phyloP scores from a whole-genome alignment of 2,797 vertebrate genomes.

The Agapornis canus region DNA sequence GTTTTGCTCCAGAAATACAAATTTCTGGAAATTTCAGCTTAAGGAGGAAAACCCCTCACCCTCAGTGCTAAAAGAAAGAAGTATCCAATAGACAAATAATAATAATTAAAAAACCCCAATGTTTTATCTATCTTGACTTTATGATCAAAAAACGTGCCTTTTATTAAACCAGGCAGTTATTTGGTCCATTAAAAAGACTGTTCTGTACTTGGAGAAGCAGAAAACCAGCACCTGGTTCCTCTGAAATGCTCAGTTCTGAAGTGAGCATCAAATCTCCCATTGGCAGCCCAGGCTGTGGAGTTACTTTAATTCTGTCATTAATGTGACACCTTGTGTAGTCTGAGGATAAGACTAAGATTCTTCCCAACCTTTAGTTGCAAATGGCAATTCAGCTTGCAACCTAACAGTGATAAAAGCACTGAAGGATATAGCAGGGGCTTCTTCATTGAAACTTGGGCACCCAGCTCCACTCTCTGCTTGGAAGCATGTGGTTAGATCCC shows the following conservation, averaged over 20 bases:
- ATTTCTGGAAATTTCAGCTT: not conserved
- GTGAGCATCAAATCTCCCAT: not conserved
- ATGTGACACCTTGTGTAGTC: not conserved
- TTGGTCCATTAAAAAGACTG: not conserved
- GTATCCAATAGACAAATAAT: not conserved
- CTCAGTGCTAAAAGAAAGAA: not conserved
- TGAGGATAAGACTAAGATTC: not conserved
- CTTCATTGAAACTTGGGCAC: not conserved
- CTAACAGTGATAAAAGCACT: not conserved
- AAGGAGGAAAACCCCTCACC: not conserved
- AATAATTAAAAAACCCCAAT: accelerated
- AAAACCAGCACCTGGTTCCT: not conserved
- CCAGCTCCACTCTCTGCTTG: not conserved
- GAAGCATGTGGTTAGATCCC: not conserved
- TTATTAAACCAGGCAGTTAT: not conserved
- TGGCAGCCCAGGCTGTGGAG: not conserved
- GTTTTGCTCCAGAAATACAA: not conserved
- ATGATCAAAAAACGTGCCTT: not conserved
- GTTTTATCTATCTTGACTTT: not conserved
- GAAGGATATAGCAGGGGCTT: not conserved
- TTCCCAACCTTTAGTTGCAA: not conserved
- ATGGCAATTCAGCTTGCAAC: not conserved
- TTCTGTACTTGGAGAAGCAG: not conserved
- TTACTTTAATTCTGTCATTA: not conserved
- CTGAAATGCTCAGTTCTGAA: not conserved